Conservation (phyloP, 1,140 invertebrate genomes). For the Lepidostoma basale region DNA sequence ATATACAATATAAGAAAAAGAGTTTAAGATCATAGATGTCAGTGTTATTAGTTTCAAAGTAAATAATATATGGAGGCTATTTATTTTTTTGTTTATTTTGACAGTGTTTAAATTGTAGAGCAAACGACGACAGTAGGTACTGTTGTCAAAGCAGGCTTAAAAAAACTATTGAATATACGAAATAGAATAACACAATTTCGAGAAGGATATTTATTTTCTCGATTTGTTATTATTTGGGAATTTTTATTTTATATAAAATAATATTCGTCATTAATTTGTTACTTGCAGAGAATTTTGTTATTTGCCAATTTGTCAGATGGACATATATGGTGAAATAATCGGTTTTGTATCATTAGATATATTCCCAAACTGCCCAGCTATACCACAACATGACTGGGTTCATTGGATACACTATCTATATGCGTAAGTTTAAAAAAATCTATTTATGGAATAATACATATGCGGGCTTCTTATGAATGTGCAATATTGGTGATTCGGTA, state of each 20-base stretch:
- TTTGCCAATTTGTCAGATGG: conserved; percentile 54
- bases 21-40: not conserved
- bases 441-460: not conserved
- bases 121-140: not conserved
- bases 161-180: too few relatives aligned
- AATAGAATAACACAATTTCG: too few relatives aligned
- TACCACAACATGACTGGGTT: conserved; percentile 60
- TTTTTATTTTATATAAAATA: not conserved
- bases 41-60: not conserved
- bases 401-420: conserved; percentile 61
- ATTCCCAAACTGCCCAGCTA: conserved; percentile 60
- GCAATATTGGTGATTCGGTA: too few relatives aligned
- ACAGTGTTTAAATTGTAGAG: not conserved
- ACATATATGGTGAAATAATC: conserved; percentile 53
- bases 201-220: too few relatives aligned
- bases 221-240: too few relatives aligned
- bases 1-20: not conserved
- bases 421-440: conserved; percentile 50
- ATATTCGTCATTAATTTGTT: not conserved
- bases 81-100: not conserved
- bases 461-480: too few relatives aligned
- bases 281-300: conserved; percentile 55
- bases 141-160: too few relatives aligned
- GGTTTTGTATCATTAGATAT: conserved; percentile 59
- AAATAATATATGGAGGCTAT: too few relatives aligned